phyloP scores from a whole-genome alignment of 2,888 invertebrate genomes.

The Campoplex capitator region DNA sequence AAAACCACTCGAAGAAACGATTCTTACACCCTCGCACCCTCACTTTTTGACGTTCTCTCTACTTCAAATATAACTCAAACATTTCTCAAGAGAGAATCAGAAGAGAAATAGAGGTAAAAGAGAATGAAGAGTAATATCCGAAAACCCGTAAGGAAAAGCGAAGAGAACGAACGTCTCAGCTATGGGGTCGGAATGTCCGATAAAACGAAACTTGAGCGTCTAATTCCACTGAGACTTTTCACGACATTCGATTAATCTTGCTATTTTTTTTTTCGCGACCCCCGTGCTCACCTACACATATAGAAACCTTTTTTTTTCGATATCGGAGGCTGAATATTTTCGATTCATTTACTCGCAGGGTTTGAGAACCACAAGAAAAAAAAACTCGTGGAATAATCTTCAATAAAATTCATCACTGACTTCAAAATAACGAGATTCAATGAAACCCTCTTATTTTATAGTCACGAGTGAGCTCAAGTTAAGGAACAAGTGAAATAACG shows the following conservation, averaged over 20 bases:
- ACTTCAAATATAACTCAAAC: conserved; percentile 45
- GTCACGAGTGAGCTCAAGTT: background rate
- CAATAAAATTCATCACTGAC: background rate
- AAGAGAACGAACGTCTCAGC: conserved; percentile 44
- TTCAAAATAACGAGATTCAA: background rate
- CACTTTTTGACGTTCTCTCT: conserved; percentile 15
- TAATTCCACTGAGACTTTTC: conserved; percentile 59
- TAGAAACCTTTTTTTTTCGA: conserved; percentile 15
- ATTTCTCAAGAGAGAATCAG: conserved; percentile 25
- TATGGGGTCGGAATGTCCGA: conserved; percentile 57
- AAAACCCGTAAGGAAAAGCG: conserved; percentile 6
- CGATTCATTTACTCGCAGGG: background rate
- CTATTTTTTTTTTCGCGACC: conserved; percentile 1
- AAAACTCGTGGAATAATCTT: conserved; percentile 11
- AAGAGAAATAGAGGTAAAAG: conserved; percentile 15
- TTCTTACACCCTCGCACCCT: conserved; percentile 32
- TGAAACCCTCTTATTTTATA: background rate
- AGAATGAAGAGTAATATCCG: conserved; percentile 39
- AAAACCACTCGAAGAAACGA: conserved; percentile 57
- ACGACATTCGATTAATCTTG: conserved; percentile 64
- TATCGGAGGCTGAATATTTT: background rate
- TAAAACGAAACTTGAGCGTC: conserved; percentile 66
- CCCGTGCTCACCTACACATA: background rate
- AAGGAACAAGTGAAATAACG: conserved; percentile 3
- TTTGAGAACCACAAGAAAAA: background rate